These are phyloP conservation scores for Diadegma fenestrale DNA, from an alignment of 2,888 invertebrate species.

Conservation along the genomic window DNA sequence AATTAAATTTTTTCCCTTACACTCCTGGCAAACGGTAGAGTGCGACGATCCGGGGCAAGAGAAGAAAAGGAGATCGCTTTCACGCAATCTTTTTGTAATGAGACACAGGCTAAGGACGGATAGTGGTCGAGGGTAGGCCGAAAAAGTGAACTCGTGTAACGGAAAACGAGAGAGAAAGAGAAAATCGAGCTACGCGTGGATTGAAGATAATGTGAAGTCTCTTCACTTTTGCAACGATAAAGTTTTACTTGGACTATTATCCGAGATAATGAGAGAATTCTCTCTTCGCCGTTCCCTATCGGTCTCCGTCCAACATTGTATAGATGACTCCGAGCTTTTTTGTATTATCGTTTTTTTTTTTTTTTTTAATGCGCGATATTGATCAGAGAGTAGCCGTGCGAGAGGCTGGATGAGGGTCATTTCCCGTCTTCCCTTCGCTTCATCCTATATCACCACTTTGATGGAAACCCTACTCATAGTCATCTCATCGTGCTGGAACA, in stretches of 20 bases:
- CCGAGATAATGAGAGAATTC: constrained; percentile 65
- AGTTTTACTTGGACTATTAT: constrained; percentile 66
- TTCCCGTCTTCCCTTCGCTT: constrained; percentile 51
- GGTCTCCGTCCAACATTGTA: constrained; percentile 50
- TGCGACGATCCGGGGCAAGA: constrained; percentile 34
- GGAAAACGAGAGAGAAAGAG: constrained; percentile 1
- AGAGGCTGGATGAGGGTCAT: constrained; percentile 68
- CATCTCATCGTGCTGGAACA: constrained; percentile 61
- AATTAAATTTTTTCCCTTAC: constrained; percentile 60
- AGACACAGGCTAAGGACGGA: constrained; percentile 6
- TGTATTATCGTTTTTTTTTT: constrained; percentile 48
- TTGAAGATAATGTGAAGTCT: constrained; percentile 54
- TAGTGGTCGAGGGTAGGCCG: constrained; percentile 23
- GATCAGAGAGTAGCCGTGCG: constrained; percentile 68
- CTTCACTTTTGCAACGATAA: constrained; percentile 58
- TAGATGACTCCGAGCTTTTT: constrained; percentile 51
- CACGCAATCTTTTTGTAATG: constrained; percentile 54
- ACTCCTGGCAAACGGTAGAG: constrained; percentile 21
- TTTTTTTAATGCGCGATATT: constrained; percentile 73
- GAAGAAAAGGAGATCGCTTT: constrained; percentile 12
- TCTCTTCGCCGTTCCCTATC: constrained; percentile 49
- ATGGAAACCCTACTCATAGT: constrained; percentile 55
- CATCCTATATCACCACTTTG: constrained; percentile 60
- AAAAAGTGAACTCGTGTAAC: constrained; percentile 55
- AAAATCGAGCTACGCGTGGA: constrained; percentile 15